phyloP scores from a whole-genome alignment of 2,113 vertebrate genomes.

The Rhea pennata region DNA sequence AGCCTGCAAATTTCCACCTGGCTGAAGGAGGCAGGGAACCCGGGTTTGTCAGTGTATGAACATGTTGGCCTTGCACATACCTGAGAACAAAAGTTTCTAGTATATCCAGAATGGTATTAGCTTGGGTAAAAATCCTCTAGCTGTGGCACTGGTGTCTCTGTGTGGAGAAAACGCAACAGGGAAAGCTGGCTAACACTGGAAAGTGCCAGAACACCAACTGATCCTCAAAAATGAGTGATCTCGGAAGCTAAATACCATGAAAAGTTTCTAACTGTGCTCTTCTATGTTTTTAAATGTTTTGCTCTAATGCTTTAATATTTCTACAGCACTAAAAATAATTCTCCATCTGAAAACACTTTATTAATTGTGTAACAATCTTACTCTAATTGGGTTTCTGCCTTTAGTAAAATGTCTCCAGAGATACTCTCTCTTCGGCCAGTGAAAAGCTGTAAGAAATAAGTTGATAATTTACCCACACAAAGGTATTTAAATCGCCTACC shows the following conservation, averaged over 20 bases:
- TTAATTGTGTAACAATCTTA: conserved; percentile 26
- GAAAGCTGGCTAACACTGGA: not conserved
- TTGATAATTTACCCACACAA: conserved; percentile 41
- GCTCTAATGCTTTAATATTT: conserved; percentile 7
- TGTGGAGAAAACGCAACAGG: rapidly evolving
- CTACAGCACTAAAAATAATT: conserved; percentile 20
- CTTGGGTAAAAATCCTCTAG: not conserved
- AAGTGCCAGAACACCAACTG: not conserved
- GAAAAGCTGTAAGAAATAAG: conserved; percentile 28
- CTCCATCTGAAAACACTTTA: conserved; percentile 32
- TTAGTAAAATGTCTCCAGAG: conserved; percentile 47
- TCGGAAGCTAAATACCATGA: not conserved
- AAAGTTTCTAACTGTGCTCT: not conserved
- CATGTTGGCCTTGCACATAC: rapidly evolving
- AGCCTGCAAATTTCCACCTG: not conserved
- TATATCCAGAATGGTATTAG: not conserved
- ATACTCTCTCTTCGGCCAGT: conserved; percentile 26
- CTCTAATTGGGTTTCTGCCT: conserved; percentile 53
- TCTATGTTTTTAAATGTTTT: not conserved
- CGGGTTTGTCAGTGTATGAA: not conserved
- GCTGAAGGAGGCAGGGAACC: not conserved
- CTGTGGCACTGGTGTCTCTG: not conserved
- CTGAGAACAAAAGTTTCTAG: not conserved
- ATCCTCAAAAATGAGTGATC: not conserved
- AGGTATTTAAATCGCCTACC: conserved; percentile 57